phyloP scores from a whole-genome alignment of 2,888 invertebrate species.

The Perizoma affinitatum region DNA sequence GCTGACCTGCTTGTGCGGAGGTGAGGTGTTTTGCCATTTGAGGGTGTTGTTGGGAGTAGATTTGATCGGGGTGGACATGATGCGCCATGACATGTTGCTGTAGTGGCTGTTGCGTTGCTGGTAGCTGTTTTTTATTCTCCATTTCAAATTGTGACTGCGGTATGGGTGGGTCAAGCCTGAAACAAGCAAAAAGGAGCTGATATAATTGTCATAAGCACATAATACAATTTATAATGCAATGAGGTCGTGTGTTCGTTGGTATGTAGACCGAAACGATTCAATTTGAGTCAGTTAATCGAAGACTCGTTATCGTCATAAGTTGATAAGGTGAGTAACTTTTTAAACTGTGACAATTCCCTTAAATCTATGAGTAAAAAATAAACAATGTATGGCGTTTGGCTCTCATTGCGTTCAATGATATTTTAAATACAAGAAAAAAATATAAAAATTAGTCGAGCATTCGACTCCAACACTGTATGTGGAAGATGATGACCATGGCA shows the following conservation, averaged over 20 bases:
- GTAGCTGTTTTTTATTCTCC: constrained; percentile 86
- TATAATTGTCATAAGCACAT: constrained; percentile 5
- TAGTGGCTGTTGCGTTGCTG: constrained; percentile 83
- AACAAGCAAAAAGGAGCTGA: constrained; percentile 55
- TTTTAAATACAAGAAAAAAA: too few relatives aligned
- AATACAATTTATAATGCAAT: constrained; percentile 14
- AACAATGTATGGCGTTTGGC: too few relatives aligned
- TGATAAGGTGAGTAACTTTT: constrained; percentile 49
- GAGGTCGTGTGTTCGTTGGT: constrained; percentile 49
- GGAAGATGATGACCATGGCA: too few relatives aligned
- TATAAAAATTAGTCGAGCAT: too few relatives aligned
- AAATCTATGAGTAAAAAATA: too few relatives aligned
- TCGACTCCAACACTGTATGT: too few relatives aligned
- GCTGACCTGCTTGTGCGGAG: constrained; percentile 69
- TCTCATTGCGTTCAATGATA: too few relatives aligned
- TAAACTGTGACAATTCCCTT: too few relatives aligned
- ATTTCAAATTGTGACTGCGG: constrained; percentile 85
- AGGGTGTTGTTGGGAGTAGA: constrained; percentile 77
- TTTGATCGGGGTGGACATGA: constrained; percentile 78
- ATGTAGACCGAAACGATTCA: constrained; percentile 57
- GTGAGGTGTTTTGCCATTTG: constrained; percentile 69
- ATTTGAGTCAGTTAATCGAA: constrained; percentile 62
- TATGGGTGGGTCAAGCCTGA: constrained; percentile 89
- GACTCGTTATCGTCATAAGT: constrained; percentile 54
- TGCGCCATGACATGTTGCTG: constrained; percentile 78